Evolutionary conservation across 2,888 invertebrate genomes (phyloP), one percentile per base, ranked within the genome.

Genomic region (Drosophila lacicola): DNA sequence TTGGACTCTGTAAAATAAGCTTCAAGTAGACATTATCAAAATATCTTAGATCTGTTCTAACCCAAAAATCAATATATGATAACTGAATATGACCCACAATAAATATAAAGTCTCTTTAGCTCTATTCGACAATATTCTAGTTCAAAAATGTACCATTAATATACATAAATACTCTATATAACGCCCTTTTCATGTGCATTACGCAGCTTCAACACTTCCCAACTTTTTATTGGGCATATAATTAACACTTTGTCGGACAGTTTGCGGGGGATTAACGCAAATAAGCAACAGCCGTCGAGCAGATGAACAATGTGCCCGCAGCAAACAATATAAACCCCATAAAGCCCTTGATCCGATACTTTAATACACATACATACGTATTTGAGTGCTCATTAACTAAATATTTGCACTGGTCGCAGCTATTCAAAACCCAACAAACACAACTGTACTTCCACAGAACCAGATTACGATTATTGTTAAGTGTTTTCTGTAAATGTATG

Each of bases 171-270:
- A 6, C 29, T 29, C 8, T 29, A 29, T 29, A 29, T 29, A 29
- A 29, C 8, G 5, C n/a, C 13, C 11, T 8, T 17, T 41, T 3
- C 14, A 62, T 46, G 54, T 58, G 47, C 39, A 55, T 53, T 41
- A 29, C 34, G n/a, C 29, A 36, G 34, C 19, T 29, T 19, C 13
- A 34, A 11, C 41, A 34, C 10, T 21, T 36, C 9, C 11, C 49
- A 14, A 36, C 46, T 50, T 45, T 51, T 37, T 65, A 33, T 42
- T 39, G 60, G n/a, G 41, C 44, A 41, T 60, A 63, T 77, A 77
- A 75, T 72, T 77, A 77, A 69, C 73, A 77, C 64, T 72, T 77
- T 72, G 68, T 73, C 56, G 50, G 44, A 60, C 68, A 60, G 45
- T 58, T 61, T 64, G 41, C 53, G 33, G 33, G 29, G 68, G 39